Conservation (phyloP, 2,113 vertebrate genomes). For the Polypterus bichir region DNA sequence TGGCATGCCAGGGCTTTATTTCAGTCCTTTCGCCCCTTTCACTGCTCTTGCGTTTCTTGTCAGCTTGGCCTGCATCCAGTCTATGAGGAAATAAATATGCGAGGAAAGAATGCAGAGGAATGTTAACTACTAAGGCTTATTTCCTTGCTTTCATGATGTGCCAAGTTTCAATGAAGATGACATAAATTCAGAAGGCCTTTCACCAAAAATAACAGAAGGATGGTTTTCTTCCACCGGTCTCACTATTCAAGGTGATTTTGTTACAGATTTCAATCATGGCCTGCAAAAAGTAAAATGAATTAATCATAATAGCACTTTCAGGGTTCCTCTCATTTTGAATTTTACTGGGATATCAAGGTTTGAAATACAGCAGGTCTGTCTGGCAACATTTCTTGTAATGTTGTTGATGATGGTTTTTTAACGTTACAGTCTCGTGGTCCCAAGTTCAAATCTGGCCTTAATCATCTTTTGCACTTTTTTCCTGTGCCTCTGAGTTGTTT, state of each 20-base stretch:
- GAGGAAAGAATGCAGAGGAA: slow-evolving; percentile 50
- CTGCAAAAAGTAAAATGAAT: slow-evolving; percentile 56
- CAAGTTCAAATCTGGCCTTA: no score
- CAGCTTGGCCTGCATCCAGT: slow-evolving; percentile 28
- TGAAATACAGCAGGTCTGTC: no score
- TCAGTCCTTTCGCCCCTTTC: slow-evolving; percentile 13
- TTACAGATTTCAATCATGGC: slow-evolving; percentile 26
- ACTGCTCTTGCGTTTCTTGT: slow-evolving; percentile 19
- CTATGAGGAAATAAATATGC: slow-evolving; percentile 51
- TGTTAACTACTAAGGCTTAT: slow-evolving; percentile 44
- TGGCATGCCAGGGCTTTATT: slow-evolving; percentile 21
- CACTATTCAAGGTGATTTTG: slow-evolving; percentile 56
- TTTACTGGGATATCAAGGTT: no score
- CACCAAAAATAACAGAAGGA: slow-evolving; percentile 44
- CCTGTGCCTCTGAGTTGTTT: no score
- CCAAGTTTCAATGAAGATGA: slow-evolving; percentile 52
- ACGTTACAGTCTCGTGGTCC: no score
- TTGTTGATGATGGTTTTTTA: no score
- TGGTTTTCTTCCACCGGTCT: slow-evolving; percentile 48
- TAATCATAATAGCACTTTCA: no score
- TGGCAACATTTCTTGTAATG: no score
- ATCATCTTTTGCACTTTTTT: no score
- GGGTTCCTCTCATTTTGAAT: no score
- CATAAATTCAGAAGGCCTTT: slow-evolving; percentile 55
- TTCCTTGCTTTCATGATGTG: slow-evolving; percentile 51